Evolutionary conservation across 2,113 vertebrate genomes (phyloP).

Genomic region (Tenebrosternarchus preto): DNA sequence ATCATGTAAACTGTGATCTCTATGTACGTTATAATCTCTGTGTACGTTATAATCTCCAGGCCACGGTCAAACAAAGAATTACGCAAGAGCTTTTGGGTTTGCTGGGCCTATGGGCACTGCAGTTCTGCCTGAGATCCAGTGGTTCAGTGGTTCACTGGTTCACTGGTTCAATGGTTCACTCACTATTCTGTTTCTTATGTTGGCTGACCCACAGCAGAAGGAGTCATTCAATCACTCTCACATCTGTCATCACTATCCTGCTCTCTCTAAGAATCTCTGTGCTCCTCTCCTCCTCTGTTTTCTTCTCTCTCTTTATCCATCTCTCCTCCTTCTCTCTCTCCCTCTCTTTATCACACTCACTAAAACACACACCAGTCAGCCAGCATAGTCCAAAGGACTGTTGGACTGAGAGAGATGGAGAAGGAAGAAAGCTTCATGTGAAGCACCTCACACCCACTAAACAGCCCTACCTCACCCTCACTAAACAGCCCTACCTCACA

Average conservation of each 20-base stretch:
- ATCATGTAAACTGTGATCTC: background rate
- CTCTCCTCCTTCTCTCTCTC: too few species aligned
- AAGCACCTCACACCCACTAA: background rate
- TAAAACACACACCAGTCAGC: background rate
- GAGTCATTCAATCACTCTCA: constrained; percentile 10
- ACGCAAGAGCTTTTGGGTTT: background rate
- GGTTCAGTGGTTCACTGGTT: too few species aligned
- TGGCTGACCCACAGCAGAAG: constrained; percentile 2
- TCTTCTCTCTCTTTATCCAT: background rate
- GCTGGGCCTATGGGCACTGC: background rate
- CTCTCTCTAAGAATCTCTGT: background rate
- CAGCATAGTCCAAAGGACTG: background rate
- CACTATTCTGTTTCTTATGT: background rate
- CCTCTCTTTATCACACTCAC: constrained; percentile 10
- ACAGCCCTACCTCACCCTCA: too few species aligned
- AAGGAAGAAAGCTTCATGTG: background rate
- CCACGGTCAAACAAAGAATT: background rate
- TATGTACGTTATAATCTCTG: too few species aligned
- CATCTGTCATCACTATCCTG: background rate
- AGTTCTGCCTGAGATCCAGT: background rate
- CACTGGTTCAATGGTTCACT: background rate
- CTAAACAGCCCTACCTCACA: too few species aligned
- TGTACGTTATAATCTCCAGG: background rate
- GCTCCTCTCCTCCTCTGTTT: background rate
- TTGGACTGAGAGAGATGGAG: background rate